A percentile compares a stretch with the other conserved stretches of the same genome.
Conservation (phyloP, 2,113 vertebrate genomes). For the Numida meleagris region DNA sequence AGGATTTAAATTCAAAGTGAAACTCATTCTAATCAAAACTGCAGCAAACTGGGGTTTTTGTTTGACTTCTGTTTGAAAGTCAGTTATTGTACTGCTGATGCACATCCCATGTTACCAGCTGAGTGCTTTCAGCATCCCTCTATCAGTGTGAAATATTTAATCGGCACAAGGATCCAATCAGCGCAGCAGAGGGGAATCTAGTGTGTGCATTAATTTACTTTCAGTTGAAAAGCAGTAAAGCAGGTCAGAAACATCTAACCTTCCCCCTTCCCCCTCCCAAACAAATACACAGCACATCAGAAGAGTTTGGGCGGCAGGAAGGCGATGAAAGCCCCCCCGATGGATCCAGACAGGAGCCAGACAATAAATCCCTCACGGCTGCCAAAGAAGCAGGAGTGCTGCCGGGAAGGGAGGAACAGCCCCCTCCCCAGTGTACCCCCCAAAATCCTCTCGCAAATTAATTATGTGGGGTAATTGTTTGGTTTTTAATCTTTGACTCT, state of each 20-base stretch:
- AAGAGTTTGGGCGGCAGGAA: slow-evolving; percentile 18
- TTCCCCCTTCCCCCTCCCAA: slow-evolving; percentile 29
- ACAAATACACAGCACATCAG: slow-evolving; percentile 45
- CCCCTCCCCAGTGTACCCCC: not conserved
- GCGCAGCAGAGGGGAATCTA: slow-evolving; percentile 50
- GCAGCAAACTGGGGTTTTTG: slow-evolving; percentile 54
- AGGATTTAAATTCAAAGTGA: slow-evolving; percentile 64
- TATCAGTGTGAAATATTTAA: slow-evolving; percentile 70
- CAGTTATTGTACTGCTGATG: slow-evolving; percentile 51
- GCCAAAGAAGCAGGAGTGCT: slow-evolving; percentile 32
- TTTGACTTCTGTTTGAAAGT: slow-evolving; percentile 58
- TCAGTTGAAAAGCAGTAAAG: slow-evolving; percentile 65
- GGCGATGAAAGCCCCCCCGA: not conserved
- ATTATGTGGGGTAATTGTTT: not conserved
- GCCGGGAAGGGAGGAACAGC: not conserved
- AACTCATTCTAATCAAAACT: slow-evolving; percentile 62
- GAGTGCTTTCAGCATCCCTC: slow-evolving; percentile 61
- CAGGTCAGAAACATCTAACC: slow-evolving; percentile 55
- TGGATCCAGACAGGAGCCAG: slow-evolving; percentile 38
- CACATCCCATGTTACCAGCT: slow-evolving; percentile 53
- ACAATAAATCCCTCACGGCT: slow-evolving; percentile 42
- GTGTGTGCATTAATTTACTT: slow-evolving; percentile 61
- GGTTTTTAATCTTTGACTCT: slow-evolving; percentile 17
- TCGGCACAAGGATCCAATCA: slow-evolving; percentile 61
- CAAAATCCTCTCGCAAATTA: not conserved